phyloP scores from a whole-genome alignment of 2,888 invertebrate genomes.

The Mystacides longicornis region DNA sequence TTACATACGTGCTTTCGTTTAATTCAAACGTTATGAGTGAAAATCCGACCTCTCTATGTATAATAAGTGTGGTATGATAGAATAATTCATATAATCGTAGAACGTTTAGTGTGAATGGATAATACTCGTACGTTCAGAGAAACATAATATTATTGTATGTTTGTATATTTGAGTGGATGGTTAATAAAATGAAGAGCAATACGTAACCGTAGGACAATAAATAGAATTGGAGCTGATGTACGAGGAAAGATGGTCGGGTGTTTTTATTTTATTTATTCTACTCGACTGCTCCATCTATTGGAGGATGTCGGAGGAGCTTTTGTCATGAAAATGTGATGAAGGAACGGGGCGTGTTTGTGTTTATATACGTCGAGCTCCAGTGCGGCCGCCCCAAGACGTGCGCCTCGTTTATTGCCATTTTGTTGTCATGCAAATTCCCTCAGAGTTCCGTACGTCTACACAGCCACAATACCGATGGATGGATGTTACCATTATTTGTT shows the following conservation, averaged over 20 bases:
- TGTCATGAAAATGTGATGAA: conserved; percentile 25
- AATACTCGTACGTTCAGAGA: not conserved
- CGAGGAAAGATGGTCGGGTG: conserved; percentile 2
- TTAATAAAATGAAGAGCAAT: not conserved
- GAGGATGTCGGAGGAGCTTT: conserved; percentile 8
- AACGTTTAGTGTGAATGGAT: not conserved
- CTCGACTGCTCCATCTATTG: conserved; percentile 2
- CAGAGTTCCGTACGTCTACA: not conserved
- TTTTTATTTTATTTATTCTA: conserved; percentile 11
- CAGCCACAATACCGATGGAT: not conserved
- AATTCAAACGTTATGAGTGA: too few relatives aligned
- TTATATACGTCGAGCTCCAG: conserved; percentile 16
- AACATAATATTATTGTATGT: not conserved
- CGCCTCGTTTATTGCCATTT: conserved; percentile 21
- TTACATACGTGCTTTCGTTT: too few relatives aligned
- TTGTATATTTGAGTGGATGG: not conserved
- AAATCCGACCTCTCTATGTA: too few relatives aligned
- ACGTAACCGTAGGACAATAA: not conserved
- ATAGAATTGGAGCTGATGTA: not conserved
- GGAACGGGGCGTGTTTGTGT: conserved; percentile 24
- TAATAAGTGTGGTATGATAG: too few relatives aligned
- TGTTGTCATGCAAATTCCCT: conserved; percentile 24
- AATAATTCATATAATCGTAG: not conserved
- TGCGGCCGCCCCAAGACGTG: conserved; percentile 15
- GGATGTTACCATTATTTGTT: not conserved